Evolutionary conservation across 2,113 vertebrate species (phyloP), one percentile per base, ranked within the genome.

Genomic region (Podarcis raffonei): DNA sequence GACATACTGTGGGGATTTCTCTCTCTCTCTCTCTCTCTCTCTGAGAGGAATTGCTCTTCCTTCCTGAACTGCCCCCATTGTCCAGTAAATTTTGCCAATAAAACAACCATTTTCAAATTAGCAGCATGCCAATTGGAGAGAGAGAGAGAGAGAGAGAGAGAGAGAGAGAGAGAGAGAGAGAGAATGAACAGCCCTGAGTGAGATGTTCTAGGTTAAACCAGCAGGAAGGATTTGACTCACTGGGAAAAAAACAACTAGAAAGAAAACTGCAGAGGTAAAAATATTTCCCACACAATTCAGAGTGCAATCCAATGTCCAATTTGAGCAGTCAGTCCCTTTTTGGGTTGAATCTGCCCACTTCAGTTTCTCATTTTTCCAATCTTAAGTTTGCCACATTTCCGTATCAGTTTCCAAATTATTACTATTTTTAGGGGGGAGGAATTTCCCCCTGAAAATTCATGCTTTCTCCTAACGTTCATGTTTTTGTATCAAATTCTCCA

Each of bases 221-320:
- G 37, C 59, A 86, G 84, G 59, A 77, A 66, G 59, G 74, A 68
- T 86, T 78, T 86, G 93, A 91, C 87, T 94, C 93, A 83, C 0
- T 11, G 85, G 39, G 6, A 1, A 42, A 42, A 42, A 42, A 37
- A 37, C 37, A 42, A 42, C 39, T 42, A 42, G 39, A 42, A 85
- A 76, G 90, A 92, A 92, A 94, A 92, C 88, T 91, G 59, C 86
- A 86, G 84, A 62, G 80, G 15, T 80, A 81, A 88, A 88, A 93
- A 91, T 84, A 91, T 91, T 91, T 22, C 83, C 68, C 59, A 13
- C 66, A 92, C 0, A 32, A 7, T 0, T 30, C 84, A 23, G 53
- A 22, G 8, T 18, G 8, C 25, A 71, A 11, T 11, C 48, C 48
- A 11, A 48, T 48, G 48, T 48, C 48, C 48, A 48, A 11, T 48